Base-by-base conservation (phyloP, 64 coral and sea anemone species). In the Anthopleura sola region DNA sequence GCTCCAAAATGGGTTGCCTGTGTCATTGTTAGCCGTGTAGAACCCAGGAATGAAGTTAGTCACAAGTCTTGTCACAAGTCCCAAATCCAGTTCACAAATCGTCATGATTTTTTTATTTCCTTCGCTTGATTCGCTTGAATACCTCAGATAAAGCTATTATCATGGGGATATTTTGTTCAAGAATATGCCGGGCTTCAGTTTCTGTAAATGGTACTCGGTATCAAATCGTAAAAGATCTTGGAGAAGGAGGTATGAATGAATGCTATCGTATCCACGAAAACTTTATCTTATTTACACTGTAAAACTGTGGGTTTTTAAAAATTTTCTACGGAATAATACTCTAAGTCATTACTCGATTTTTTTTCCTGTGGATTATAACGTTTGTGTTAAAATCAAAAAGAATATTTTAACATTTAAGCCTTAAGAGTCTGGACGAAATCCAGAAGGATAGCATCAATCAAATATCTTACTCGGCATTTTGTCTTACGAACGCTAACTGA, bases 201-300 rank as follows among this genome's bases (percentile, higher is more conserved):
- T 86, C 87, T 19, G 84, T 93, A 17, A 93, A 93, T 85, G 87
- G 91, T 26, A 85, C 46, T 71, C 82, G 87, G 37, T 93, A 93
- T 51, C 71, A 56, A 38, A 82, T 93, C 4, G 87, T 89, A 28
- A 90, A 90, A 83, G 92, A 94, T 49, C 78, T 94, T 38, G 92
- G 92, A 23, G 92, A 94, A 82, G 92, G 92, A 82, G 92, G 92
- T 94, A 85, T 36, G 33, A 18, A 0, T 6, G 40, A 44, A 75
- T 33, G 6, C 19, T 33, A 33, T 75, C 10, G 36, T 33, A 37
- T 1, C 36, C 36, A 75, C 3, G 36, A 75, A 21, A 19, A 44
- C 40, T n/a, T n/a, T n/a, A n/a, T n/a, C n/a, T n/a, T n/a, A n/a
- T n/a, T n/a, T n/a, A n/a, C n/a, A n/a, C n/a, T n/a, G n/a, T n/a